phyloP scores from a whole-genome alignment of 2,888 invertebrate species.

The Brenthis daphne region DNA sequence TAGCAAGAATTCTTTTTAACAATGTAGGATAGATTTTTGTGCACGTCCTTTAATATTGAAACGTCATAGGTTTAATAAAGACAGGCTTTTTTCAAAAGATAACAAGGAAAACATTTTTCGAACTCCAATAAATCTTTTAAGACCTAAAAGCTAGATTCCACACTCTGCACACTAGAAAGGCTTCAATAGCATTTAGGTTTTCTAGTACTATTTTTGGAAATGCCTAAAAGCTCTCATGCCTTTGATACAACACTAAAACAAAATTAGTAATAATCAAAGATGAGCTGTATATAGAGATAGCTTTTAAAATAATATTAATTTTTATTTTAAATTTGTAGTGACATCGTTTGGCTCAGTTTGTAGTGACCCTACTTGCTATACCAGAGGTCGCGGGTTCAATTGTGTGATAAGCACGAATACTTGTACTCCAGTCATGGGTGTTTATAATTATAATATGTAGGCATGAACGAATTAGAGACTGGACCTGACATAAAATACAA shows the following conservation, averaged over 20 bases:
- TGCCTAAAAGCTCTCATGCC: slow-evolving; percentile 20
- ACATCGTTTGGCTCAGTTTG: no score
- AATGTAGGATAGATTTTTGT: no score
- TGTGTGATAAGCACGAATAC: no score
- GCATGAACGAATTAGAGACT: no score
- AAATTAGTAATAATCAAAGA: not conserved
- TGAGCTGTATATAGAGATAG: not conserved
- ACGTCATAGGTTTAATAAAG: not conserved
- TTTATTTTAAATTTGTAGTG: no score
- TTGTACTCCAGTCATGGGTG: no score
- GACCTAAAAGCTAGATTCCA: slow-evolving; percentile 17
- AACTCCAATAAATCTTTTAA: slow-evolving; percentile 20
- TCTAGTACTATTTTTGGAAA: slow-evolving; percentile 18
- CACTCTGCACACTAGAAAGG: slow-evolving; percentile 8
- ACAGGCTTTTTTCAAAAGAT: slow-evolving; percentile 11
- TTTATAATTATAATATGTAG: no score
- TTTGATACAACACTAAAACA: slow-evolving; percentile 6
- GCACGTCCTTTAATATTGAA: no score
- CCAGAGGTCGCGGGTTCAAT: no score
- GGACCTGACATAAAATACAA: no score
- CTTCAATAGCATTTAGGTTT: slow-evolving; percentile 13
- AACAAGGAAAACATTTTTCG: slow-evolving; percentile 18
- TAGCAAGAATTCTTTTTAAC: no score
- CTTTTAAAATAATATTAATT: not conserved
- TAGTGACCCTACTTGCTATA: no score